Evolutionary conservation across 2,113 vertebrate species (phyloP).

Genomic region (Anguilla japonica): DNA sequence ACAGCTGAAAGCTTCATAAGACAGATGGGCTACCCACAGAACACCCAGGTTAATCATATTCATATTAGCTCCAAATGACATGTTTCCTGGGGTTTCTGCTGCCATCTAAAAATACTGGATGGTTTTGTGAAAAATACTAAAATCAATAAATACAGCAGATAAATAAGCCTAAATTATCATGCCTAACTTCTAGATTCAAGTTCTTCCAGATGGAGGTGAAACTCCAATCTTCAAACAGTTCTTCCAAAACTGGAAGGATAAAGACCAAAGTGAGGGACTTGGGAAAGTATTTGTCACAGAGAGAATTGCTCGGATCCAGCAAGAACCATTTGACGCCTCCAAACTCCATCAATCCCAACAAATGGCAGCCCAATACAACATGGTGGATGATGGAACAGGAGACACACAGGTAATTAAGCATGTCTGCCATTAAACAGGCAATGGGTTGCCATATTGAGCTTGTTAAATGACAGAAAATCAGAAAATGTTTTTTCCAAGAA

Average conservation of each 20-base stretch:
- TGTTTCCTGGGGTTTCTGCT: not conserved
- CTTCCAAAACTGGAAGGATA: constrained; percentile 84
- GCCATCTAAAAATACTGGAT: no score
- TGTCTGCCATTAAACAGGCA: not conserved
- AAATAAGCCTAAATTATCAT: not conserved
- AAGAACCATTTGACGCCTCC: constrained; percentile 84
- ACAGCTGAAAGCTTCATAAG: constrained; percentile 84
- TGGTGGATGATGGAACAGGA: constrained; percentile 86
- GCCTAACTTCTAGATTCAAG: constrained; percentile 80
- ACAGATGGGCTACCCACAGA: constrained; percentile 83
- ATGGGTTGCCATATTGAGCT: no score
- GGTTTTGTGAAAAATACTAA: no score
- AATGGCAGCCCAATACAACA: constrained; percentile 89
- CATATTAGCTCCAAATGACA: not conserved
- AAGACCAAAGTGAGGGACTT: constrained; percentile 80
- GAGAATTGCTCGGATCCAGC: constrained; percentile 80
- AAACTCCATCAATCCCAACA: constrained; percentile 78
- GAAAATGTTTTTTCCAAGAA: no score
- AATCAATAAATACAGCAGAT: no score
- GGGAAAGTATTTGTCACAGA: constrained; percentile 84
- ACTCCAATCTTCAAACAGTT: constrained; percentile 90
- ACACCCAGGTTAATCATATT: constrained; percentile 75
- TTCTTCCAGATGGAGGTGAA: constrained; percentile 88
- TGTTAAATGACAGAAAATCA: no score
- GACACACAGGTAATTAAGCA: constrained; percentile 74